phyloP scores from a whole-genome alignment of 2,888 invertebrate genomes.

The Elysia crispata region DNA sequence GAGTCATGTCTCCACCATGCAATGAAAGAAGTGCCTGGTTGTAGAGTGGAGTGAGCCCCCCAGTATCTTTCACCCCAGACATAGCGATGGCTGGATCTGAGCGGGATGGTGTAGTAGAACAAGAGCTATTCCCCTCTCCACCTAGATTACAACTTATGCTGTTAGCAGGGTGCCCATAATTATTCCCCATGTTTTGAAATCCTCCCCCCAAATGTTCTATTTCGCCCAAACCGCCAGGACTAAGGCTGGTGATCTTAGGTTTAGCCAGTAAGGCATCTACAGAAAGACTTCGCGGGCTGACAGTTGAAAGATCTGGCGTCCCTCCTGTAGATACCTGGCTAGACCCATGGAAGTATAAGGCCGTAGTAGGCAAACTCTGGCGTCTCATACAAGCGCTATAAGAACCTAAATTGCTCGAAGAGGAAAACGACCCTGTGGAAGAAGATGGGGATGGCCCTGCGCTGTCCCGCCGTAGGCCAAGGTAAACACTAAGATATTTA shows the following conservation, averaged over 20 bases:
- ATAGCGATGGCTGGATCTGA: no score
- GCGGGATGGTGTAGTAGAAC: no score
- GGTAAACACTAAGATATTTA: constrained; percentile 58
- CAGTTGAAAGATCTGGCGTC: constrained; percentile 49
- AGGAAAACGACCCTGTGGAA: no score
- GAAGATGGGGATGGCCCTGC: constrained; percentile 72
- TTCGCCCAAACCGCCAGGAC: constrained; percentile 58
- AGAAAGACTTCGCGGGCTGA: constrained; percentile 54
- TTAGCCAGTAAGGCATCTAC: constrained; percentile 59
- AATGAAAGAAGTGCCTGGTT: constrained; percentile 51
- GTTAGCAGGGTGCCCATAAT: no score
- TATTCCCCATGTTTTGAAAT: neutral
- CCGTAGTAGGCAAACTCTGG: constrained; percentile 58
- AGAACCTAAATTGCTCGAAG: no score
- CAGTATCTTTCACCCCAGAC: constrained; percentile 32
- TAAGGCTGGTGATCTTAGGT: constrained; percentile 64
- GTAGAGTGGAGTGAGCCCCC: constrained; percentile 49
- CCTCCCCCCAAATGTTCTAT: constrained; percentile 51
- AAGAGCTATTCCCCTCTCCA: no score
- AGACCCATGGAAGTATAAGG: constrained; percentile 55
- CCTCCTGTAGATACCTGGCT: constrained; percentile 44
- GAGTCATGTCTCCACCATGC: constrained; percentile 48
- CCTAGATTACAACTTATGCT: no score
- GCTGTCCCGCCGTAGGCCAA: constrained; percentile 80
- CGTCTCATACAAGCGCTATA: constrained; percentile 58